Conservation (phyloP, 2,113 vertebrate species). For the Brachypteracias leptosomus region DNA sequence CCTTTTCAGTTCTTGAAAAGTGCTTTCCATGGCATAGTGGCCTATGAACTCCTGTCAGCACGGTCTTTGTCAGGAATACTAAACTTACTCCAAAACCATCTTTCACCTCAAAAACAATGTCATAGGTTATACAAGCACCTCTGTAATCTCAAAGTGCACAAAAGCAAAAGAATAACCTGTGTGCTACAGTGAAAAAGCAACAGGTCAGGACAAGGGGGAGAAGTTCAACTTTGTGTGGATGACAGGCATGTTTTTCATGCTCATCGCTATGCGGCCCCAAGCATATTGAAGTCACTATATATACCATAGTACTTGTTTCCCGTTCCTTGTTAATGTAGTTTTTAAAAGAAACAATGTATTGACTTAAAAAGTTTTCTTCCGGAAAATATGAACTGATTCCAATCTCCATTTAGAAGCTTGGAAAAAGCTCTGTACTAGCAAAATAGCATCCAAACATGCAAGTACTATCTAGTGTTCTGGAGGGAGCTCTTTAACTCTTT, state of each 20-base stretch:
- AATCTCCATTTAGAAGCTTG: not conserved
- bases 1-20: not conserved
- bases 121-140: not conserved
- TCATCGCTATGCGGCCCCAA: rapidly evolving
- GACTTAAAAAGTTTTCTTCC: not conserved
- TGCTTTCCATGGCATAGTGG: not conserved
- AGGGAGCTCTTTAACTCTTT: not conserved
- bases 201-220: not conserved
- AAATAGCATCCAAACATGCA: not conserved
- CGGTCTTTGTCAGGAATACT: not conserved
- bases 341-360: not conserved
- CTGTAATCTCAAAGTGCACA: not conserved
- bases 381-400: not conserved
- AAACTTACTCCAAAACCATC: not conserved
- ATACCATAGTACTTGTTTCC: rapidly evolving
- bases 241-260: rapidly evolving
- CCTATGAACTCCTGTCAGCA: not conserved
- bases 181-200: not conserved
- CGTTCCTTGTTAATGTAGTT: not conserved
- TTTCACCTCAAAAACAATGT: not conserved
- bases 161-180: not conserved
- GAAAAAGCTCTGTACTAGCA: not conserved
- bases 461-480: not conserved
- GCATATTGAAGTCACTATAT: not conserved
- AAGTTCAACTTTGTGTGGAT: not conserved